These are phyloP conservation scores for Halyomorpha halys DNA, from an alignment of 1,140 invertebrate genomes.

Conservation along the genomic window DNA sequence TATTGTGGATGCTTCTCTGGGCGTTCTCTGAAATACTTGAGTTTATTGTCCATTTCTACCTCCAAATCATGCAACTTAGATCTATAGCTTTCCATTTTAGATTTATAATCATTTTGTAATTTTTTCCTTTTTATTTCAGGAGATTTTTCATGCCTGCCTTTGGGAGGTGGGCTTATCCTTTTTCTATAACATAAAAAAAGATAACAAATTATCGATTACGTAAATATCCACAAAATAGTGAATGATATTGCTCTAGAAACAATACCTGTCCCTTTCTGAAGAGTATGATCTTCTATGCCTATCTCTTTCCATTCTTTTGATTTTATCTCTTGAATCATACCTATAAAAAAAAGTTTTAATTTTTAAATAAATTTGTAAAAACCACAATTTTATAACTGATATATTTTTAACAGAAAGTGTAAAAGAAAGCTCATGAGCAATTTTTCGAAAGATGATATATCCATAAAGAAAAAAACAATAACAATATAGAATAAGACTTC, in stretches of 20 bases:
- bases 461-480: too few species aligned
- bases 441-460: too few species aligned
- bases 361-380: background rate
- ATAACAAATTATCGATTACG: too few species aligned
- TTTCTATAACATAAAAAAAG: background rate
- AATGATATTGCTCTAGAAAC: too few species aligned
- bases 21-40: slow-evolving; percentile 66
- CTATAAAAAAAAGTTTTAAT: background rate
- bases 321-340: background rate
- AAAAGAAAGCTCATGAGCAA: too few species aligned
- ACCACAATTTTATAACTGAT: too few species aligned
- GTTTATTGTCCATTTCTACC: slow-evolving; percentile 43
- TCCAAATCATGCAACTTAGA: slow-evolving; percentile 36
- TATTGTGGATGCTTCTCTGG: slow-evolving; percentile 77
- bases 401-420: too few species aligned
- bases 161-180: background rate
- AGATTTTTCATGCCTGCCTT: slow-evolving; percentile 1
- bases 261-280: background rate
- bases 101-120: background rate
- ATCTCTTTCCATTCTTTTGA: background rate
- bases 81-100: slow-evolving; percentile 5
- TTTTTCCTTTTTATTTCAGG: slow-evolving; percentile 4
- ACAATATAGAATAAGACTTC: too few species aligned
- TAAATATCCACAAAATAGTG: too few species aligned
- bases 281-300: background rate